Percentiles rank a stretch among this genome's conserved stretches.
phyloP scores from a whole-genome alignment of 2,888 invertebrate species.

The Microctonus brassicae region DNA sequence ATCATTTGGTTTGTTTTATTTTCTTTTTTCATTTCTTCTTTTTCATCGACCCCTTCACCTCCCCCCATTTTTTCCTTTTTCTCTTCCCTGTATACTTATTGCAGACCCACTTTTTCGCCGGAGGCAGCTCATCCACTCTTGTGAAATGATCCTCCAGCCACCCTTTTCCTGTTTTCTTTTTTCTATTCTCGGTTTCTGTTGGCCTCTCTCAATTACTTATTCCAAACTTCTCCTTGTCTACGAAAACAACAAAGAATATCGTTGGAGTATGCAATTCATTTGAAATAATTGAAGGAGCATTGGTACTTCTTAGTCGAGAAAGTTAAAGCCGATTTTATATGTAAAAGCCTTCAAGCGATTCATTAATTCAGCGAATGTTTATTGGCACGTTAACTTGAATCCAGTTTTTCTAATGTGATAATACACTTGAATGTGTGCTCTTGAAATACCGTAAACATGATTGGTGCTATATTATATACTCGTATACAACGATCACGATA shows the following conservation, averaged over 20 bases:
- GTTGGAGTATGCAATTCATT: neutral
- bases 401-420: neutral
- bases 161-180: slow-evolving; percentile 28
- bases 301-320: neutral
- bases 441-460: neutral
- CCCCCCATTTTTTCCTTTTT: slow-evolving; percentile 10
- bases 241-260: neutral
- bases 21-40: slow-evolving; percentile 37
- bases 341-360: neutral
- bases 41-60: slow-evolving; percentile 17
- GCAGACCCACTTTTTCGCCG: slow-evolving; percentile 45
- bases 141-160: slow-evolving; percentile 52
- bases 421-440: neutral
- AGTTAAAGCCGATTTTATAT: neutral
- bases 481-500: neutral
- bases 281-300: neutral
- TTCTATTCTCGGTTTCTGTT: neutral
- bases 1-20: slow-evolving; percentile 4
- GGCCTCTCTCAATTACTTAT: slow-evolving; percentile 29
- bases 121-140: slow-evolving; percentile 56
- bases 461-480: neutral
- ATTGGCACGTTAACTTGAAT: too few relatives aligned
- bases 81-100: slow-evolving; percentile 42
- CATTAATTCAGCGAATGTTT: neutral
- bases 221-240: slow-evolving; percentile 25